phyloP scores from a whole-genome alignment of 2,888 invertebrate species.

The Ophion obscuratus region DNA sequence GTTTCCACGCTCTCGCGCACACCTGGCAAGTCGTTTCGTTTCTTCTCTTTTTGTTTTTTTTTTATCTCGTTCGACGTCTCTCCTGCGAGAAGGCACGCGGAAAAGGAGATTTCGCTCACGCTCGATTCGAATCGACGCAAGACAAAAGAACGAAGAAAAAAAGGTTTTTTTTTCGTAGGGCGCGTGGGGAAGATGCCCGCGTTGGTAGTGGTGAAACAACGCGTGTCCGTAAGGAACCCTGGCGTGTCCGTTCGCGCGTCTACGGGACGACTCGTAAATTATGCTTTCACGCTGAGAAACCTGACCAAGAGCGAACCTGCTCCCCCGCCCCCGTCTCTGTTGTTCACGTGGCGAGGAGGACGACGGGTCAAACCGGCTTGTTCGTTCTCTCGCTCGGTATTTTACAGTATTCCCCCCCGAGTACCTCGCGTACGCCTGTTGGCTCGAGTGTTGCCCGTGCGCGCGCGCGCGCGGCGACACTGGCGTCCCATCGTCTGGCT shows the following conservation, averaged over 20 bases:
- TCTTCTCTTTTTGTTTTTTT: conserved; percentile 5
- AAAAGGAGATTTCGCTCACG: conserved; percentile 2
- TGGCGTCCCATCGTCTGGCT: conserved; percentile 79
- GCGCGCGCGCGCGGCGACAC: conserved; percentile 14
- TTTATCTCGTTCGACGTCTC: background rate
- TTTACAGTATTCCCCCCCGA: too few relatives aligned
- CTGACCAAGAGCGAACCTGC: conserved; percentile 8
- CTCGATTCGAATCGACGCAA: background rate
- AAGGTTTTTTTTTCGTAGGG: background rate
- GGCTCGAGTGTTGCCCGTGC: too few relatives aligned
- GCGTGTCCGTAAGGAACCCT: conserved; percentile 9
- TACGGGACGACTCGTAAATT: conserved; percentile 68
- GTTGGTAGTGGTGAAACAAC: background rate
- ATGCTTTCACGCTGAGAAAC: conserved; percentile 65
- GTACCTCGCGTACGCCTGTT: too few relatives aligned
- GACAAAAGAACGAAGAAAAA: conserved; percentile 24
- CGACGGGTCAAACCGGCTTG: conserved; percentile 14
- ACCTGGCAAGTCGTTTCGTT: conserved; percentile 36
- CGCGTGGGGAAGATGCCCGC: background rate
- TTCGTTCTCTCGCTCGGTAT: background rate
- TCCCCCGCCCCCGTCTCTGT: conserved; percentile 14
- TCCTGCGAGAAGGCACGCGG: conserved; percentile 24
- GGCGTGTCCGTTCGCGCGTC: conserved; percentile 11
- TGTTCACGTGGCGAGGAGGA: conserved; percentile 14
- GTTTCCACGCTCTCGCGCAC: conserved; percentile 5